phyloP scores from a whole-genome alignment of 2,113 vertebrate species.

The Dipodomys stephensi region DNA sequence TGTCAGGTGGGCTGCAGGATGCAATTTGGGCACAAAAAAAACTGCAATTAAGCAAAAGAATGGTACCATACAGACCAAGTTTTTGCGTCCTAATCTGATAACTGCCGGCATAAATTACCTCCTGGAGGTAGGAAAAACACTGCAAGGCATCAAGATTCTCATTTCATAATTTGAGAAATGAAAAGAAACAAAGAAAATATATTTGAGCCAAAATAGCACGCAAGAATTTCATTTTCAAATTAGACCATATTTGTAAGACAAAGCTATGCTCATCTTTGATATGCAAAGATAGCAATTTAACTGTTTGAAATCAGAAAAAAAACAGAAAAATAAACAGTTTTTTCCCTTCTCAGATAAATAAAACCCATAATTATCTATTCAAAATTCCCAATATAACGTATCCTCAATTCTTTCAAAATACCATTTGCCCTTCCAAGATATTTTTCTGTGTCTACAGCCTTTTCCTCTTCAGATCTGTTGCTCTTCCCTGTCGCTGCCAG shows the following conservation, averaged over 20 bases:
- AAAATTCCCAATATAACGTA: neutral
- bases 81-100: slow-evolving; percentile 38
- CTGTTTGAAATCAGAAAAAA: slow-evolving; percentile 44
- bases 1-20: slow-evolving; percentile 34
- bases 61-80: neutral
- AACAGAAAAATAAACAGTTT: slow-evolving; percentile 46
- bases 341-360: slow-evolving; percentile 50
- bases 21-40: slow-evolving; percentile 25
- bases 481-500: neutral
- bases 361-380: slow-evolving; percentile 57
- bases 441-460: neutral
- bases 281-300: slow-evolving; percentile 27
- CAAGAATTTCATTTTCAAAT: slow-evolving; percentile 36
- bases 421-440: neutral
- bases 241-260: slow-evolving; percentile 22
- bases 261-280: slow-evolving; percentile 27
- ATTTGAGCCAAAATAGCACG: neutral
- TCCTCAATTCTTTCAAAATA: slow-evolving; percentile 4
- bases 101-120: slow-evolving; percentile 33
- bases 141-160: neutral
- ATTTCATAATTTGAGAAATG: slow-evolving; percentile 48
- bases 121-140: neutral
- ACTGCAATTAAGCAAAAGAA: slow-evolving; percentile 57
- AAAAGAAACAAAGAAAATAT: slow-evolving; percentile 11
- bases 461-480: neutral